Percentiles rank a stretch among this genome's conserved stretches.
These are phyloP conservation scores for Kuschelorhynchus macadamiae DNA, from an alignment of 2,888 invertebrate genomes.

Conservation along the genomic window DNA sequence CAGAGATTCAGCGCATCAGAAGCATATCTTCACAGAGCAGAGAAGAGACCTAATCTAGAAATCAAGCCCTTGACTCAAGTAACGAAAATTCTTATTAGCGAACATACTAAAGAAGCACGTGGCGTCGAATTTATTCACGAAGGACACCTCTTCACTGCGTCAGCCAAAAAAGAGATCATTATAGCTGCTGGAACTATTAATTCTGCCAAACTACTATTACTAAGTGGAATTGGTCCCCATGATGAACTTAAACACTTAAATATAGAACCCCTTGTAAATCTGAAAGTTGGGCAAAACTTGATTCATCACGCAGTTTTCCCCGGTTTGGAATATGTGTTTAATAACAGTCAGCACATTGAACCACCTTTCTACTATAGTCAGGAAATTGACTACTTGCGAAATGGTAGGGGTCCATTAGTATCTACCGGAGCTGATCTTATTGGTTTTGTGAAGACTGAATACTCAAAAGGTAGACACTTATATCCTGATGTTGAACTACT, in stretches of 20 bases:
- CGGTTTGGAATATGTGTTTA: constrained; percentile 72
- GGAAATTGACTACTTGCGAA: constrained; percentile 61
- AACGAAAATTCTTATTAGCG: constrained; percentile 78
- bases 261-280: constrained; percentile 72
- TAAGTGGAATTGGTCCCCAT: constrained; percentile 79
- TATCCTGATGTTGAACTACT: constrained; percentile 63
- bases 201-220: constrained; percentile 90
- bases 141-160: constrained; percentile 68
- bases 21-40: constrained; percentile 75
- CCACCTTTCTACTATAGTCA: constrained; percentile 21
- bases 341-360: constrained; percentile 56
- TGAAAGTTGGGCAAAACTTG: constrained; percentile 71
- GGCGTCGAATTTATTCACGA: constrained; percentile 78
- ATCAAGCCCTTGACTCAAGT: constrained; percentile 76
- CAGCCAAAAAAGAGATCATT: constrained; percentile 85
- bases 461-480: constrained; percentile 58
- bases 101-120: constrained; percentile 74
- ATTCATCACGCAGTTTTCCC: constrained; percentile 80
- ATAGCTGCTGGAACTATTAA: constrained; percentile 89
- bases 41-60: constrained; percentile 76
- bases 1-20: constrained; percentile 77
- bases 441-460: constrained; percentile 61
- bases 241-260: constrained; percentile 72
- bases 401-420: constrained; percentile 62
- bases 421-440: constrained; percentile 58